Conservation (phyloP, 35 echinoderm and acorn worm genomes). For the Lytechinus pictus region DNA sequence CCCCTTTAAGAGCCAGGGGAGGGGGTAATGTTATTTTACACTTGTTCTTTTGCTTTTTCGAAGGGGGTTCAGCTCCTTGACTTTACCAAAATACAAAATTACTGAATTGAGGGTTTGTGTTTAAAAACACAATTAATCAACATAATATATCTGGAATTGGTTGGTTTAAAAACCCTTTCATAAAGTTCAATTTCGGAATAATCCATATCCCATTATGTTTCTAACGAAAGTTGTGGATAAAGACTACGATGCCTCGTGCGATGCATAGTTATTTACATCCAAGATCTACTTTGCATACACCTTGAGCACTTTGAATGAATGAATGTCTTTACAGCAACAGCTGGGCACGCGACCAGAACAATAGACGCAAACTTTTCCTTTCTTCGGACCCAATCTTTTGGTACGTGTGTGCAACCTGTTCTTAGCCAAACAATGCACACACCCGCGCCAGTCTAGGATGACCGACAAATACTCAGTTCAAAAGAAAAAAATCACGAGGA, state of each 20-base stretch:
- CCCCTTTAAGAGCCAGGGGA: too few species aligned
- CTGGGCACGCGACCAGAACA: constrained; percentile 14
- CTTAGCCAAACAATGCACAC: constrained; percentile 6
- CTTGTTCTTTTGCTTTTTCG: too few species aligned
- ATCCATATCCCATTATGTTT: too few species aligned
- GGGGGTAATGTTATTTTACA: too few species aligned
- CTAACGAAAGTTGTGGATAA: not conserved
- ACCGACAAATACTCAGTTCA: not conserved
- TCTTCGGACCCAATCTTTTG: not conserved
- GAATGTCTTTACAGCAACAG: not conserved
- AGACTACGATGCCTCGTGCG: not conserved
- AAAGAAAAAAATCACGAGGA: constrained; percentile 5
- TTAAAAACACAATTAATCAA: too few species aligned
- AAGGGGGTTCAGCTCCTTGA: too few species aligned
- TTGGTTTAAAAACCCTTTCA: too few species aligned
- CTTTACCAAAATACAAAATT: too few species aligned
- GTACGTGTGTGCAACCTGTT: constrained; percentile 35
- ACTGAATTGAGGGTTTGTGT: too few species aligned
- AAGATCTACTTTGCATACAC: not conserved
- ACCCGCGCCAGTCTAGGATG: constrained; percentile 18
- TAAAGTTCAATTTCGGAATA: too few species aligned
- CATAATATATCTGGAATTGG: too few species aligned
- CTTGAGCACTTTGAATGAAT: not conserved
- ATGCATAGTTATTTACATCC: not conserved
- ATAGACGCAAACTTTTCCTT: not conserved